Evolutionary conservation across 2,113 vertebrate species (phyloP).

Genomic region (Gadus chalcogrammus): DNA sequence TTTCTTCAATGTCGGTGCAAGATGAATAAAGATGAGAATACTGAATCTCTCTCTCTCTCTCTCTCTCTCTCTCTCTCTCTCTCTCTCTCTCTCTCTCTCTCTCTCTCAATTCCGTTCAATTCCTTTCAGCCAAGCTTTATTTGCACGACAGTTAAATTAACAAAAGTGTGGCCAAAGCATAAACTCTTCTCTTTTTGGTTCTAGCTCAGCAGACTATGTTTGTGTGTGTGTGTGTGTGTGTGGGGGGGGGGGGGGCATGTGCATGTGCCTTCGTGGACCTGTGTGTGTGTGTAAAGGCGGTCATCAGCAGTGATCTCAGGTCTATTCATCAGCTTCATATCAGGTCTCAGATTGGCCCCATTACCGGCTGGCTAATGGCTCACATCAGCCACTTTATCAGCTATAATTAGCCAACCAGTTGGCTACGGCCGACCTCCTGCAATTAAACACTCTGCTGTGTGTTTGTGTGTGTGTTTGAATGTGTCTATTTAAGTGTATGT

Average conservation of each 20-base stretch:
- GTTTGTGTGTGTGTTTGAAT: not conserved
- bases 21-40: no score
- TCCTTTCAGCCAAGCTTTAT: not conserved
- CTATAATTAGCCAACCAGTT: slow-evolving; percentile 65
- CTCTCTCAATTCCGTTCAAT: not conserved
- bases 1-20: no score
- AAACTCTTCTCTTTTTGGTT: no score
- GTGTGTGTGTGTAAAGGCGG: not conserved
- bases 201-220: no score
- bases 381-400: slow-evolving; percentile 70
- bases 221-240: no score
- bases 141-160: no score
- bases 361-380: slow-evolving; percentile 65
- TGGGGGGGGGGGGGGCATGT: not conserved
- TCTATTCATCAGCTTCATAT: slow-evolving; percentile 65
- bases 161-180: no score
- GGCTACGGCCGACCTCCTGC: slow-evolving; percentile 37
- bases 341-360: slow-evolving; percentile 55
- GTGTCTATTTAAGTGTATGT: no score
- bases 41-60: not conserved
- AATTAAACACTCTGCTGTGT: slow-evolving; percentile 24
- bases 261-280: not conserved
- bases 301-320: slow-evolving; percentile 42
- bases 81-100: not conserved
- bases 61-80: not conserved